Conservation (phyloP, 2,113 vertebrate species). For the Glareola pratincola region DNA sequence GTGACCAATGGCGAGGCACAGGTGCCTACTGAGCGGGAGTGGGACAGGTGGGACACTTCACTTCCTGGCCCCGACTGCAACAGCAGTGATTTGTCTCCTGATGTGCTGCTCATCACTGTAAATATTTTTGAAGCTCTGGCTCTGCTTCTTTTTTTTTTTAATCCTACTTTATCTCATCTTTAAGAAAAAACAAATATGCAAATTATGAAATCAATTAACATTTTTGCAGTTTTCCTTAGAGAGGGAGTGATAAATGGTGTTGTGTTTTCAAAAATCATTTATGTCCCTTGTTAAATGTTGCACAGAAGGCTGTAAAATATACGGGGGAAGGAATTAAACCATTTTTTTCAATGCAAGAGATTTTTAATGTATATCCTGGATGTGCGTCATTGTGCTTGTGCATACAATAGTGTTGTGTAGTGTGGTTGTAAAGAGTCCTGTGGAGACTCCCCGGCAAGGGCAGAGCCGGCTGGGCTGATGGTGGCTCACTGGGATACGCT, state of each 20-base stretch:
- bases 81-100: neutral
- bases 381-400: neutral
- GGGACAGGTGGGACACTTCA: neutral
- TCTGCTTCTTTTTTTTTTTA: neutral
- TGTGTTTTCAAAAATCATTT: neutral
- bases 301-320: neutral
- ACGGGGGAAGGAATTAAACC: neutral
- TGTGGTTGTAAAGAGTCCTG: neutral
- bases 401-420: accelerated
- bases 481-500: neutral
- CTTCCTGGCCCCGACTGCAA: neutral
- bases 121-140: constrained; percentile 20
- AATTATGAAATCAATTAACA: constrained; percentile 41
- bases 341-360: neutral
- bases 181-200: constrained; percentile 52
- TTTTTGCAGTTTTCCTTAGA: constrained; percentile 32
- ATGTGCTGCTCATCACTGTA: neutral
- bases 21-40: accelerated
- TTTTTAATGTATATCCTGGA: neutral
- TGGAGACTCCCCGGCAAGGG: neutral
- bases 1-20: neutral
- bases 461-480: neutral
- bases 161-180: constrained; percentile 7
- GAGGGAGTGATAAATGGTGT: neutral
- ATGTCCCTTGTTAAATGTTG: neutral